Evolutionary conservation across 2,888 invertebrate genomes (phyloP).

Genomic region (Epinotia ramella): DNA sequence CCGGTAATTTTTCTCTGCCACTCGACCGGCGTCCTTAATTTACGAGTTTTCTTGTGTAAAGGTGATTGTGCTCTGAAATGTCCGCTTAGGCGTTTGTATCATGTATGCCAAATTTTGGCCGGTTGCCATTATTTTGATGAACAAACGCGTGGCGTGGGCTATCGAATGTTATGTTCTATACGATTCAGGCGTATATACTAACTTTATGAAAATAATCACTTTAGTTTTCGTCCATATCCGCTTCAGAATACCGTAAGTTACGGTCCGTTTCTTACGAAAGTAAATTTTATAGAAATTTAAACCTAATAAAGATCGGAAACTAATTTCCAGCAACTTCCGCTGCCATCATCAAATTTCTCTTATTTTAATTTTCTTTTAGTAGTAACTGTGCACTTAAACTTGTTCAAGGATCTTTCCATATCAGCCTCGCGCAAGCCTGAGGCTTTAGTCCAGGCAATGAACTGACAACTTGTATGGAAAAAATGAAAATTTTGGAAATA

Average conservation of each 20-base stretch:
- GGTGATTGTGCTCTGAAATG: conserved; percentile 78
- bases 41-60: conserved; percentile 68
- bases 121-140: conserved; percentile 82
- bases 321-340: background rate
- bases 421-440: background rate
- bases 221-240: conserved; percentile 25
- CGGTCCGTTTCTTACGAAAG: conserved; percentile 3
- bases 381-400: background rate
- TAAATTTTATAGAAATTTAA: conserved; percentile 17
- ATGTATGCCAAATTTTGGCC: conserved; percentile 72
- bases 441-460: too few relatives aligned
- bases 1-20: conserved; percentile 55
- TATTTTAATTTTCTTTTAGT: conserved; percentile 10
- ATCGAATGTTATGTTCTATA: conserved; percentile 71
- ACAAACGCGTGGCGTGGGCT: conserved; percentile 69
- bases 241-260: background rate
- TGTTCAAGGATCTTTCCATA: background rate
- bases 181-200: conserved; percentile 44
- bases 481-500: too few relatives aligned
- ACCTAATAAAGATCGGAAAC: conserved; percentile 6
- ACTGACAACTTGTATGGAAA: too few relatives aligned
- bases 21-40: conserved; percentile 61
- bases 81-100: conserved; percentile 55
- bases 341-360: conserved; percentile 9
- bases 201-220: conserved; percentile 31